These are phyloP conservation scores for Ylistrum balloti DNA, from an alignment of 1,140 invertebrate genomes.

Conservation along the genomic window DNA sequence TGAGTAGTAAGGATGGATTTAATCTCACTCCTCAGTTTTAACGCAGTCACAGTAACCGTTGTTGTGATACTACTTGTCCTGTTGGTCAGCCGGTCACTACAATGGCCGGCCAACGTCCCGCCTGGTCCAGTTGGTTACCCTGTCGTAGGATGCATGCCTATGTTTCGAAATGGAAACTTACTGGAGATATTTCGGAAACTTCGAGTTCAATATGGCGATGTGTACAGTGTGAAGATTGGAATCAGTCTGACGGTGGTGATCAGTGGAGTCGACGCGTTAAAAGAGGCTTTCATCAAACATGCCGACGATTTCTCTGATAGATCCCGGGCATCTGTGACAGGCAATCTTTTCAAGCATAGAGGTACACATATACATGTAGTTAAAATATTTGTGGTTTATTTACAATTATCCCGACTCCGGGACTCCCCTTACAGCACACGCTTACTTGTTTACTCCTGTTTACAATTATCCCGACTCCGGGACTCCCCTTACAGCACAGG, in stretches of 20 bases:
- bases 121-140: conserved; percentile 42
- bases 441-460: too few relatives aligned
- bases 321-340: too few relatives aligned
- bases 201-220: conserved; percentile 48
- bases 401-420: too few relatives aligned
- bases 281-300: conserved; percentile 56
- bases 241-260: conserved; percentile 41
- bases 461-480: too few relatives aligned
- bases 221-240: conserved; percentile 50
- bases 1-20: not conserved
- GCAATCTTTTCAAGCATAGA: too few relatives aligned
- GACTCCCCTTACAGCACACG: too few relatives aligned
- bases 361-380: too few relatives aligned
- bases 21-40: not conserved
- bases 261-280: conserved; percentile 49
- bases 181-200: conserved; percentile 39
- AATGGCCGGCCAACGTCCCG: conserved; percentile 38
- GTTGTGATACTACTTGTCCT: not conserved
- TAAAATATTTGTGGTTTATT: too few relatives aligned
- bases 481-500: too few relatives aligned
- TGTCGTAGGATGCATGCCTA: not conserved
- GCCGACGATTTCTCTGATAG: conserved; percentile 56
- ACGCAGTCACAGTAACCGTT: not conserved
- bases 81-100: not conserved
- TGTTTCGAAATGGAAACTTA: not conserved